Percentiles rank a stretch among this genome's conserved stretches.
Evolutionary conservation across 2,888 invertebrate species (phyloP).

Genomic region (Trissolcus brochymenae): DNA sequence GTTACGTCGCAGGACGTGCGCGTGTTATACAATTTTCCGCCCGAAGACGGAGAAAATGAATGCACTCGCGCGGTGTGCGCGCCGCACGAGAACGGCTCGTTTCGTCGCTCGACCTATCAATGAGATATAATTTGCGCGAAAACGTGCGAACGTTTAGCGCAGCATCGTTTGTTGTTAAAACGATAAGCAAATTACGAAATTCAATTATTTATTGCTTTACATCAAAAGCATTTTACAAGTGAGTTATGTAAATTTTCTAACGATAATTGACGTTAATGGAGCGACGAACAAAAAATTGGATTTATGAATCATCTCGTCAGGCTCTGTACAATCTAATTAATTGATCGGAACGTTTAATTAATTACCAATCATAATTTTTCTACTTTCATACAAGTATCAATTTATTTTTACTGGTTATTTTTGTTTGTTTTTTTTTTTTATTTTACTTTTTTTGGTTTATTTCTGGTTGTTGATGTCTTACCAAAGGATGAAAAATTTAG

Average conservation of each 20-base stretch:
- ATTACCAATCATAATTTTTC: constrained; percentile 5
- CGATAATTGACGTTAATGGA: constrained; percentile 26
- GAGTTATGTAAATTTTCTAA: neutral
- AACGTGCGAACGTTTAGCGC: constrained; percentile 29
- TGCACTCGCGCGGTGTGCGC: constrained; percentile 14
- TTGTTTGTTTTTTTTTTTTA: neutral
- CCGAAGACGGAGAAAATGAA: constrained; percentile 35
- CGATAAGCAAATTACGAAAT: constrained; percentile 10
- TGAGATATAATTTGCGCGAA: constrained; percentile 43
- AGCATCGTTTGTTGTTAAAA: constrained; percentile 18
- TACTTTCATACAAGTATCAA: neutral
- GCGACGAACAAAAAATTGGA: constrained; percentile 8
- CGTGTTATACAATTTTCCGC: constrained; percentile 53
- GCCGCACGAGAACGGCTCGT: constrained; percentile 8
- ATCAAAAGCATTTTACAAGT: constrained; percentile 14
- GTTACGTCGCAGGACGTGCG: constrained; percentile 43
- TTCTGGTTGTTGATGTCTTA: constrained; percentile 76
- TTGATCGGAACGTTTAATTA: neutral
- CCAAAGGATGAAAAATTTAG: constrained; percentile 84
- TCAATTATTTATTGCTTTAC: constrained; percentile 18
- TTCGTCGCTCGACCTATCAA: constrained; percentile 17
- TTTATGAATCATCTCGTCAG: neutral
- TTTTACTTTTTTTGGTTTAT: constrained; percentile 9
- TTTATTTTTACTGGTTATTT: neutral
- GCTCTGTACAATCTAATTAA: neutral